Conservation (phyloP, 2,888 invertebrate species). For the Vandiemenella viatica region DNA sequence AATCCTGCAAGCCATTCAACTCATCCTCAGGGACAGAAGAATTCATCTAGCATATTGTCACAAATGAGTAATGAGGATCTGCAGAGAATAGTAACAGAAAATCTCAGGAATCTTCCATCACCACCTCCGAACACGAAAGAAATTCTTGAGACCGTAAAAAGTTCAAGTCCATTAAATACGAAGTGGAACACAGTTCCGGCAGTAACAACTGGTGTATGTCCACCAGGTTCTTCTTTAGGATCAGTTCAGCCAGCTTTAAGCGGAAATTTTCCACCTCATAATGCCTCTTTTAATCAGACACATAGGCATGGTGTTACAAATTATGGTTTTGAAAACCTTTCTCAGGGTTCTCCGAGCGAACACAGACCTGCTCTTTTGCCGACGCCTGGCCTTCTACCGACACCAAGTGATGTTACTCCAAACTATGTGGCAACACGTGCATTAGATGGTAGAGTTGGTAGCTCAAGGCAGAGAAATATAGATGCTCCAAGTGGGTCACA, state of each 20-base stretch:
- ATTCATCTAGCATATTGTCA: conserved; percentile 4
- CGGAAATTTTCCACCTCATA: background rate
- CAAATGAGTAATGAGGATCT: conserved; percentile 11
- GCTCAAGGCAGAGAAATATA: too few relatives aligned
- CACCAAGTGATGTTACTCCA: too few relatives aligned
- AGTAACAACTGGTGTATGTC: too few relatives aligned
- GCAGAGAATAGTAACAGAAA: conserved; percentile 9
- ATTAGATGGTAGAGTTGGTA: too few relatives aligned
- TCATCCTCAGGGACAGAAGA: background rate
- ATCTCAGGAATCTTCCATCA: conserved; percentile 7
- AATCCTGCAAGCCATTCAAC: background rate
- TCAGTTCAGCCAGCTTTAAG: too few relatives aligned
- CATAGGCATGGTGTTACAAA: too few relatives aligned
- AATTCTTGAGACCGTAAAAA: conserved; percentile 6
- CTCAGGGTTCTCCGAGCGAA: too few relatives aligned
- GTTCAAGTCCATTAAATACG: background rate
- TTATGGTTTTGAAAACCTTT: too few relatives aligned
- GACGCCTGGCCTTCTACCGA: too few relatives aligned
- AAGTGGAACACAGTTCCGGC: background rate
- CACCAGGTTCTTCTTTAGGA: too few relatives aligned
- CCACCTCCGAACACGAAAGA: conserved; percentile 10
- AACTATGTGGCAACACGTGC: too few relatives aligned
- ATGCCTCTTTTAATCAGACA: background rate
- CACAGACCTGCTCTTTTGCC: too few relatives aligned
- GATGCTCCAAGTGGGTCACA: background rate